These are phyloP conservation scores for Halocaridina rubra DNA, from an alignment of 2,888 invertebrate species.

Conservation along the genomic window DNA sequence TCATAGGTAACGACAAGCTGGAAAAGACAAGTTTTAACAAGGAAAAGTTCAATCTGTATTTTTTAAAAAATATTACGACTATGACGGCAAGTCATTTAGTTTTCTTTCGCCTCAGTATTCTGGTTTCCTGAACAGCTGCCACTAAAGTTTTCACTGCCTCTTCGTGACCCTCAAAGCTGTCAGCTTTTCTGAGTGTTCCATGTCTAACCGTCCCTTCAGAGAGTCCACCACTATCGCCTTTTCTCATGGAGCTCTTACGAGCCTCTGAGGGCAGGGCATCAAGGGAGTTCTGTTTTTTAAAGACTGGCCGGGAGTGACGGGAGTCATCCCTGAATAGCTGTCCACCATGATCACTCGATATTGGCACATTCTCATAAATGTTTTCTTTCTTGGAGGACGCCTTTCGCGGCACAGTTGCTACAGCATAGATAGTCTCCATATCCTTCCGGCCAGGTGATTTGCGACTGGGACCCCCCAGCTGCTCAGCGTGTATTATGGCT, in stretches of 20 bases:
- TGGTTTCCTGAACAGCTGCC: conserved; percentile 75
- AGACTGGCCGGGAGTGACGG: conserved; percentile 42
- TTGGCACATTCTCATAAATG: conserved; percentile 61
- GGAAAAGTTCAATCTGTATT: too few relatives aligned
- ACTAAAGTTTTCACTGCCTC: conserved; percentile 77
- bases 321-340: conserved; percentile 24
- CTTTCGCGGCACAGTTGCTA: conserved; percentile 61
- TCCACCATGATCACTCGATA: conserved; percentile 9
- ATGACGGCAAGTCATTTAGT: conserved; percentile 51
- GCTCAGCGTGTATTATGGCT: conserved; percentile 59
- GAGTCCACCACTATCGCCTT: conserved; percentile 32
- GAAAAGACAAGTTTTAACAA: conserved; percentile 35
- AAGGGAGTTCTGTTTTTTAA: conserved; percentile 63
- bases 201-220: conserved; percentile 22
- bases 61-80: conserved; percentile 20
- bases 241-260: conserved; percentile 15
- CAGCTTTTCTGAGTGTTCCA: conserved; percentile 71
- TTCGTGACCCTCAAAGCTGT: conserved; percentile 79
- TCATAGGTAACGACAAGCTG: conserved; percentile 39
- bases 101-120: conserved; percentile 58
- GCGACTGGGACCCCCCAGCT: conserved; percentile 37
- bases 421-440: conserved; percentile 51
- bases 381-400: conserved; percentile 54
- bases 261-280: conserved; percentile 57
- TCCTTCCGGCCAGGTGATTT: conserved; percentile 52